A percentile compares a stretch with the other conserved stretches of the same genome.
These are phyloP conservation scores for Netelia fuscicornis DNA, from an alignment of 2,888 invertebrate species.

Conservation along the genomic window DNA sequence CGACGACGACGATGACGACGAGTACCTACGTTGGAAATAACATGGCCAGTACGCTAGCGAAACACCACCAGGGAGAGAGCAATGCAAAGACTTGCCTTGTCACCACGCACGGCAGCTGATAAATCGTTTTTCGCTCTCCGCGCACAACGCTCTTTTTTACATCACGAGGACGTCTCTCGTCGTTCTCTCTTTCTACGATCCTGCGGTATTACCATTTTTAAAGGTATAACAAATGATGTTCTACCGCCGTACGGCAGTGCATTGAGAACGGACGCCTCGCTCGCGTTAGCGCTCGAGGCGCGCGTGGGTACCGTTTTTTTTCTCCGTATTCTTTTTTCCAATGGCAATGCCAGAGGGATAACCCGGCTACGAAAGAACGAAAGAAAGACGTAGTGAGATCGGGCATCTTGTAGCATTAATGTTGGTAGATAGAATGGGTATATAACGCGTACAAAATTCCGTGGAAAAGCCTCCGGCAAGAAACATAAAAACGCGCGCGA, in stretches of 20 bases:
- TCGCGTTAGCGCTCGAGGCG: constrained; percentile 69
- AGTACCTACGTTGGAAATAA: constrained; percentile 31
- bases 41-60: constrained; percentile 33
- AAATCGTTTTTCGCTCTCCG: constrained; percentile 73
- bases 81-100: constrained; percentile 57
- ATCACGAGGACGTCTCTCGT: constrained; percentile 36
- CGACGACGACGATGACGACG: constrained; percentile 29
- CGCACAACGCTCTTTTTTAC: constrained; percentile 37
- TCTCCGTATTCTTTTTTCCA: constrained; percentile 56
- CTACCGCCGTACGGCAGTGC: constrained; percentile 75
- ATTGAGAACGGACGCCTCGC: constrained; percentile 72
- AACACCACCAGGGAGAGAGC: constrained; percentile 16
- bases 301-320: constrained; percentile 38
- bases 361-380: not conserved
- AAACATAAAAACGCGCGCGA: too few species aligned
- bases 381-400: not conserved
- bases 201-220: constrained; percentile 77
- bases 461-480: not conserved
- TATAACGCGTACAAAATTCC: not conserved
- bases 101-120: constrained; percentile 70
- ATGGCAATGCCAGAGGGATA: not conserved
- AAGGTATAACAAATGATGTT: constrained; percentile 80
- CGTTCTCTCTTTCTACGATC: constrained; percentile 46
- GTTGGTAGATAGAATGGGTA: not conserved
- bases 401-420: not conserved